These are phyloP conservation scores for Axea sp. DNA, from an alignment of 2,888 invertebrate species.

Conservation along the genomic window DNA sequence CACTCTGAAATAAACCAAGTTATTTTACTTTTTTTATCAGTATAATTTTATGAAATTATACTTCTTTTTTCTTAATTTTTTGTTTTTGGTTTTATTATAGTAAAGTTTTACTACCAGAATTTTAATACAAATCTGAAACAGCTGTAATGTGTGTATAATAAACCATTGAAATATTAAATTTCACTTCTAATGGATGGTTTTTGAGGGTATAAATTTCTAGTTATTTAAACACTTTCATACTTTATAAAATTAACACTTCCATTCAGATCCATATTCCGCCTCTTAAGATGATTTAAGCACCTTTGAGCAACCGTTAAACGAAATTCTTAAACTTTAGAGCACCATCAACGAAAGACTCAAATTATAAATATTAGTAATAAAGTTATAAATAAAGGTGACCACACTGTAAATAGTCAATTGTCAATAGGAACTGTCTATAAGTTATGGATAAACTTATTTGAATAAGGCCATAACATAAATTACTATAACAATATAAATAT, in stretches of 20 bases:
- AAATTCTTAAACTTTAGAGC: slow-evolving; percentile 34
- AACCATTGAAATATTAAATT: too few species aligned
- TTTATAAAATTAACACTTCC: slow-evolving; percentile 21
- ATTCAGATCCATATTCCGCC: slow-evolving; percentile 15
- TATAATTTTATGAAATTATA: too few species aligned
- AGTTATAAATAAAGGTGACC: slow-evolving; percentile 33
- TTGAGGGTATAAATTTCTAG: slow-evolving; percentile 15
- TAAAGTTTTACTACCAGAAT: too few species aligned
- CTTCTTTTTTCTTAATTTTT: too few species aligned
- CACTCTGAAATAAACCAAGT: too few species aligned
- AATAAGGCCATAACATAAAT: slow-evolving; percentile 45
- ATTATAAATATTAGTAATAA: slow-evolving; percentile 48
- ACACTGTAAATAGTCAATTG: slow-evolving; percentile 56
- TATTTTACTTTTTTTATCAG: too few species aligned
- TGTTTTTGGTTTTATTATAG: too few species aligned
- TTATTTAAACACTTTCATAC: slow-evolving; percentile 16
- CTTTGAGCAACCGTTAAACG: slow-evolving; percentile 7
- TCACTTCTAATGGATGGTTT: slow-evolving; percentile 5
- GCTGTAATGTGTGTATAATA: too few species aligned
- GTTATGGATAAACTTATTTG: slow-evolving; percentile 24
- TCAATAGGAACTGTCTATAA: slow-evolving; percentile 50
- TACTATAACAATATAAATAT: slow-evolving; percentile 53
- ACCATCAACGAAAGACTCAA: slow-evolving; percentile 58
- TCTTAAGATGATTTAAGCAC: slow-evolving; percentile 20
- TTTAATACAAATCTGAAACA: too few species aligned